These are phyloP conservation scores for Holocentrus rufus DNA, from an alignment of 2,797 vertebrate species.

Conservation along the genomic window DNA sequence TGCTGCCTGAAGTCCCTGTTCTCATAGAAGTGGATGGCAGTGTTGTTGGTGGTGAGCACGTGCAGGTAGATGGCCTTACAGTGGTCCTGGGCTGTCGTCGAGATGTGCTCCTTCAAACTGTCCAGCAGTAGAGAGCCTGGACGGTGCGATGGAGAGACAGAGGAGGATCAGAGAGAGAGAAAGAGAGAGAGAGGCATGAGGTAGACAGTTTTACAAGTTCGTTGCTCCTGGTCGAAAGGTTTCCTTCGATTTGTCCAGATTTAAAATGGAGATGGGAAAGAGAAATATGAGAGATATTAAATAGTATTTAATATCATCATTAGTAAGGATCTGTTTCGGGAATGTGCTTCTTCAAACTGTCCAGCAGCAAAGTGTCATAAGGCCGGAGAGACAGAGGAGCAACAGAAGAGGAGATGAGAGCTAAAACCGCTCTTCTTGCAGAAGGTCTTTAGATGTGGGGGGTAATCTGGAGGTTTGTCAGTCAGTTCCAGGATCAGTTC, in stretches of 20 bases:
- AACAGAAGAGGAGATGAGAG: no score
- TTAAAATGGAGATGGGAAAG: no score
- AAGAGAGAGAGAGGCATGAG: neutral
- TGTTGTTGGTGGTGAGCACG: conserved; percentile 97
- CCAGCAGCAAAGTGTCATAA: neutral
- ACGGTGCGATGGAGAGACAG: neutral
- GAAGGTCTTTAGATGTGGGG: no score
- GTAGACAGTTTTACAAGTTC: neutral
- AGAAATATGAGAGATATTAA: no score
- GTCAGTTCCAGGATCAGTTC: no score
- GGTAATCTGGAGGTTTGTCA: no score
- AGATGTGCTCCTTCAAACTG: conserved; percentile 98
- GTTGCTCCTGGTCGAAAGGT: neutral
- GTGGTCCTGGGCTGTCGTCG: conserved; percentile 95
- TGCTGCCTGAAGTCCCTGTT: conserved; percentile 99
- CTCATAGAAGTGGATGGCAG: conserved; percentile 98
- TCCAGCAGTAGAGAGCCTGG: conserved; percentile 96
- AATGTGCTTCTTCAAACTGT: neutral
- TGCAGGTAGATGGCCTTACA: conserved; percentile 99
- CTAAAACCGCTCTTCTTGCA: no score
- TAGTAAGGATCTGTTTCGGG: no score
- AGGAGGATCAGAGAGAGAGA: neutral
- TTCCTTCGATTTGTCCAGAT: neutral
- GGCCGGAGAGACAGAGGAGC: no score
- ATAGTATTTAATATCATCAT: no score